These are phyloP conservation scores for Myocastor coypus DNA, from an alignment of 2,113 vertebrate species.

Conservation along the genomic window DNA sequence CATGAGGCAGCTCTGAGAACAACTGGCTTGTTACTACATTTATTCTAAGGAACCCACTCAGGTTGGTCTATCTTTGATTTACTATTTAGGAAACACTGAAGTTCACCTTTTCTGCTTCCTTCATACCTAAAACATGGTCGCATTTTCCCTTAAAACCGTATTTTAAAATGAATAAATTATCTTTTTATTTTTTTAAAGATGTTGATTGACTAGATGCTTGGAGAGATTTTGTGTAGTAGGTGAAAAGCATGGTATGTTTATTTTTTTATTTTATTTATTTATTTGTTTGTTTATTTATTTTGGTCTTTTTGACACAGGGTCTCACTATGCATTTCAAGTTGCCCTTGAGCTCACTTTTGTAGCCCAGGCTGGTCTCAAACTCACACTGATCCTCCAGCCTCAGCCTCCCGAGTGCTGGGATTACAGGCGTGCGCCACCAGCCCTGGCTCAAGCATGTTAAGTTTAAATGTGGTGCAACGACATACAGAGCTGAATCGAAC, in stretches of 20 bases:
- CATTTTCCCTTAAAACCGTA: neutral
- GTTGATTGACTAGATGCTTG: neutral
- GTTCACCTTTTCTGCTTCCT: fast-evolving
- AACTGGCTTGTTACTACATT: constrained; percentile 42
- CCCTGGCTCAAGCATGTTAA: neutral
- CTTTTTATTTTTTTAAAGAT: neutral
- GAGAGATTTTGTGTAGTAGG: neutral
- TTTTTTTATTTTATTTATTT: too few species aligned
- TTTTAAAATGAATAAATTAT: neutral
- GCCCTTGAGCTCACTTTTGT: too few species aligned
- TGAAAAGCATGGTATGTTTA: neutral
- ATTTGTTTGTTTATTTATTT: too few species aligned
- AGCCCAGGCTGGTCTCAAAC: too few species aligned
- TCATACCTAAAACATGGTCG: neutral
- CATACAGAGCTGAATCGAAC: neutral
- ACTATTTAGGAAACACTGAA: neutral
- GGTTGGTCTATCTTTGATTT: neutral
- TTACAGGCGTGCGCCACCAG: too few species aligned
- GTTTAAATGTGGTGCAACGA: neutral
- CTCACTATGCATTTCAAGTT: too few species aligned
- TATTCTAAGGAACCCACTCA: constrained; percentile 41
- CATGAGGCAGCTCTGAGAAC: constrained; percentile 45
- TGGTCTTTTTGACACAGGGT: too few species aligned
- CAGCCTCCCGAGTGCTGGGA: too few species aligned
- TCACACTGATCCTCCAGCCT: too few species aligned